These are phyloP conservation scores for Pelusios castaneus DNA, from an alignment of 2,113 vertebrate genomes.

Conservation along the genomic window DNA sequence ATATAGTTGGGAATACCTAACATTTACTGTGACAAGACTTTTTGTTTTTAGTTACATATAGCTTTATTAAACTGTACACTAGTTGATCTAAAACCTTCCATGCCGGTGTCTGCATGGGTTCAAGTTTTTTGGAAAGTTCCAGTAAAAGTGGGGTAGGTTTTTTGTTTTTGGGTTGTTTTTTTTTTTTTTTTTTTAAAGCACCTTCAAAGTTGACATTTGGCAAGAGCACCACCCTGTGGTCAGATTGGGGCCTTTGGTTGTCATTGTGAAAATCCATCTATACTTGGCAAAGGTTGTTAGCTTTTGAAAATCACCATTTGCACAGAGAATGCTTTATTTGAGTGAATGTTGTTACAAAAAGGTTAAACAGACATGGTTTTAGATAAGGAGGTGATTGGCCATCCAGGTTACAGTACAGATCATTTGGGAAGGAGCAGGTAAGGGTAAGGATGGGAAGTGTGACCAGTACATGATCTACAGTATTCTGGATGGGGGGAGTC, in stretches of 20 bases:
- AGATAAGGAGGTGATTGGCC: too few relatives aligned
- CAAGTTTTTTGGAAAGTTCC: neutral
- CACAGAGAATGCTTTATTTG: too few relatives aligned
- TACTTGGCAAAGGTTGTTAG: neutral
- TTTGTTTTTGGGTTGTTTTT: too few relatives aligned
- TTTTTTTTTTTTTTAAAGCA: too few relatives aligned
- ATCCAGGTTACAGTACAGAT: too few relatives aligned
- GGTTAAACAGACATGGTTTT: too few relatives aligned
- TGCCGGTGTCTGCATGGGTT: neutral
- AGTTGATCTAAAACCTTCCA: neutral
- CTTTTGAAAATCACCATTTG: neutral
- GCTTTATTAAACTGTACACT: neutral
- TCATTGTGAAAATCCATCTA: neutral
- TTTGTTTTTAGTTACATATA: neutral
- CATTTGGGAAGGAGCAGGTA: too few relatives aligned
- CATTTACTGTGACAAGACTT: neutral
- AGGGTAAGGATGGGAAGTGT: too few relatives aligned
- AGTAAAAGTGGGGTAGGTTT: too few relatives aligned
- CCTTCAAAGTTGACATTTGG: neutral
- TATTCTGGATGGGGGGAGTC: too few relatives aligned
- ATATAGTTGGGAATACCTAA: accelerated
- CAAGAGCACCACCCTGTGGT: neutral
- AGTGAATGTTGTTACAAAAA: too few relatives aligned
- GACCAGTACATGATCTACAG: too few relatives aligned
- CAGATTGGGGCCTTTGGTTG: neutral